Conservation (phyloP, 2,888 invertebrate genomes). For the Polylopha cassiicola region DNA sequence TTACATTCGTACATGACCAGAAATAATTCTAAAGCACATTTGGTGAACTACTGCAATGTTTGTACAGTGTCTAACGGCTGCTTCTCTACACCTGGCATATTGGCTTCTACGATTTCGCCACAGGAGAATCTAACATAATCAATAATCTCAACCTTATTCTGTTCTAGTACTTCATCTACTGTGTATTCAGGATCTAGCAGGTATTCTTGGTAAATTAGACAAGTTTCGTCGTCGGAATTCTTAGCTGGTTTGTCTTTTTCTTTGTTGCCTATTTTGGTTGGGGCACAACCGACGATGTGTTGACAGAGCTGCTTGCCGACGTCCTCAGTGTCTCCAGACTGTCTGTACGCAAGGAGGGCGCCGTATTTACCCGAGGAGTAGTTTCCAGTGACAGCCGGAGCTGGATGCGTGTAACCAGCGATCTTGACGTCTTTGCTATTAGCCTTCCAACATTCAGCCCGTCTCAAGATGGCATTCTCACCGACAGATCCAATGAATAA, state of each 20-base stretch:
- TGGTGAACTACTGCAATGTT: slow-evolving; percentile 75
- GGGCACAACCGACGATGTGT: slow-evolving; percentile 94
- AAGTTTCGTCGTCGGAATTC: slow-evolving; percentile 85
- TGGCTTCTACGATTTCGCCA: slow-evolving; percentile 79
- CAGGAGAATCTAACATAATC: slow-evolving; percentile 93
- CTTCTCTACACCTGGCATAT: slow-evolving; percentile 65
- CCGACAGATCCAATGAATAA: slow-evolving; percentile 91
- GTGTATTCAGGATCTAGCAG: slow-evolving; percentile 85
- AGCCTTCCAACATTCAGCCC: slow-evolving; percentile 87
- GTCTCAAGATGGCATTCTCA: slow-evolving; percentile 89
- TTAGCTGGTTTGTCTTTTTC: slow-evolving; percentile 78
- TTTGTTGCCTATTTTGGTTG: slow-evolving; percentile 83
- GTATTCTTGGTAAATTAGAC: slow-evolving; percentile 91
- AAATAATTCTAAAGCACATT: slow-evolving; percentile 6
- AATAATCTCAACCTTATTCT: slow-evolving; percentile 80
- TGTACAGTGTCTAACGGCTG: slow-evolving; percentile 78
- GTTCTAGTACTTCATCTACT: slow-evolving; percentile 83
- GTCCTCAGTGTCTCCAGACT: slow-evolving; percentile 52
- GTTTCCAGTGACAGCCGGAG: slow-evolving; percentile 64
- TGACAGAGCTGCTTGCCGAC: slow-evolving; percentile 90
- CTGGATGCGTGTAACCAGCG: slow-evolving; percentile 88
- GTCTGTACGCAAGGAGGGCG: slow-evolving; percentile 85
- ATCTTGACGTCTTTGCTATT: slow-evolving; percentile 70
- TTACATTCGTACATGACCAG: neutral
- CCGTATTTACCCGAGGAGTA: slow-evolving; percentile 90